Conservation (phyloP, 2,797 vertebrate genomes). For the Echeneis naucrates region DNA sequence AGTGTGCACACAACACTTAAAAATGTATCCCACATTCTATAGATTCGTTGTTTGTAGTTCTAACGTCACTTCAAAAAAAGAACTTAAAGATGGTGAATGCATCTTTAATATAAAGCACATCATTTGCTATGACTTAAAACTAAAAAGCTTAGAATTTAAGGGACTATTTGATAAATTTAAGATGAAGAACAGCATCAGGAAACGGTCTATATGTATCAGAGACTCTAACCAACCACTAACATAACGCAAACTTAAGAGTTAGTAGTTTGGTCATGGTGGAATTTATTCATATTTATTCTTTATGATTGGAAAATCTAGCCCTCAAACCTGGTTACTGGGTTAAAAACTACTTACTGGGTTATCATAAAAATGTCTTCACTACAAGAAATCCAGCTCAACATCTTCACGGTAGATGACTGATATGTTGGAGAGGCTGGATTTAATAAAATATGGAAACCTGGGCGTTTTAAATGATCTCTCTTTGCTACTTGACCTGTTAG, state of each 20-base stretch:
- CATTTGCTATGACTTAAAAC: background rate
- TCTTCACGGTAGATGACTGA: background rate
- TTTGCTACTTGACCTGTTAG: background rate
- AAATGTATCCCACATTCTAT: slow-evolving; percentile 4
- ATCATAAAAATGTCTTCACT: background rate
- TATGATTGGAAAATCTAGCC: background rate
- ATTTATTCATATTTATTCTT: no score
- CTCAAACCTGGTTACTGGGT: background rate
- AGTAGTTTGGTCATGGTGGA: no score
- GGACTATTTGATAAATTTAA: background rate
- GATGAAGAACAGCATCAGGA: no score
- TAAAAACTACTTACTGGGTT: no score
- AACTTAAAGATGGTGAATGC: background rate
- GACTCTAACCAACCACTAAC: background rate
- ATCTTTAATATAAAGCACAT: slow-evolving; percentile 7
- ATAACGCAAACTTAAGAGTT: no score
- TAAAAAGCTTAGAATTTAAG: slow-evolving; percentile 1
- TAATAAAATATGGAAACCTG: background rate
- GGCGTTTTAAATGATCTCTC: background rate
- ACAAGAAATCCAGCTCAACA: background rate
- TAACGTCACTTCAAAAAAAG: slow-evolving; percentile 8
- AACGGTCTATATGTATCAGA: no score
- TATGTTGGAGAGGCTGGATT: background rate
- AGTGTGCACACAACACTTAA: slow-evolving; percentile 10
- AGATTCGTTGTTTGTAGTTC: background rate